These are phyloP conservation scores for Diabrotica undecimpunctata DNA, from an alignment of 1,140 invertebrate species.

Conservation along the genomic window DNA sequence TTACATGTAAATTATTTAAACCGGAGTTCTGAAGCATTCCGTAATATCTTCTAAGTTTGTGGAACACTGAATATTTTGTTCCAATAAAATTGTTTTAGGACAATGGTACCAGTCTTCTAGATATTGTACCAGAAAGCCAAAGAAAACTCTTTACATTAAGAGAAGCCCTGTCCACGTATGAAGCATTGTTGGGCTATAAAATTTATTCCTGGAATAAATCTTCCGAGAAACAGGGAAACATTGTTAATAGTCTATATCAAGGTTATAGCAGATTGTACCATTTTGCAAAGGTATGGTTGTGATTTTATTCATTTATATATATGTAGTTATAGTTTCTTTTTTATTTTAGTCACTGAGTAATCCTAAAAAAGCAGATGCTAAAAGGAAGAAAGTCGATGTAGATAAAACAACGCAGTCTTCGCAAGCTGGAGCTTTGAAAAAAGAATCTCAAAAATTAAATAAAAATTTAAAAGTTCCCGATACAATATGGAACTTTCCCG, in stretches of 20 bases:
- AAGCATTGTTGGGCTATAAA: conserved; percentile 53
- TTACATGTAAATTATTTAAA: too few relatives aligned
- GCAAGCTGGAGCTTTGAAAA: conserved; percentile 35
- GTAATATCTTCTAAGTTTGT: too few relatives aligned
- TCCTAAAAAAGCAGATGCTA: conserved; percentile 48
- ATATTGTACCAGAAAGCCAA: conserved; percentile 49
- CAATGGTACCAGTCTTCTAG: conserved; percentile 48
- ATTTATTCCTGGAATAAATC: conserved; percentile 46
- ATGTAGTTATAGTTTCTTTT: not conserved
- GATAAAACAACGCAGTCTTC: conserved; percentile 39
- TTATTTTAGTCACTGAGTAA: conserved; percentile 40
- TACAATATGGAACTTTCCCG: conserved; percentile 49
- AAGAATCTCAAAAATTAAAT: conserved; percentile 36
- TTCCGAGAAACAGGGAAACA: conserved; percentile 42
- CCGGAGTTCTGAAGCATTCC: too few relatives aligned
- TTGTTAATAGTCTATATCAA: conserved; percentile 49
- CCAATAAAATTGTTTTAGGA: conserved; percentile 43
- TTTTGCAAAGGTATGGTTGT: conserved; percentile 46
- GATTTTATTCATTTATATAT: conserved; percentile 2
- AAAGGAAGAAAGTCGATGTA: conserved; percentile 43
- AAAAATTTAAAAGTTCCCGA: conserved; percentile 45
- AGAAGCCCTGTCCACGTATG: conserved; percentile 49
- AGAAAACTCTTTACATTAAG: conserved; percentile 48
- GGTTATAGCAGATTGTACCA: conserved; percentile 48
- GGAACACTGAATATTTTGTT: too few relatives aligned